Evolutionary conservation across 2,797 vertebrate genomes (phyloP), one percentile per base, ranked within the genome.

Genomic region (Diplodus puntazzo): DNA sequence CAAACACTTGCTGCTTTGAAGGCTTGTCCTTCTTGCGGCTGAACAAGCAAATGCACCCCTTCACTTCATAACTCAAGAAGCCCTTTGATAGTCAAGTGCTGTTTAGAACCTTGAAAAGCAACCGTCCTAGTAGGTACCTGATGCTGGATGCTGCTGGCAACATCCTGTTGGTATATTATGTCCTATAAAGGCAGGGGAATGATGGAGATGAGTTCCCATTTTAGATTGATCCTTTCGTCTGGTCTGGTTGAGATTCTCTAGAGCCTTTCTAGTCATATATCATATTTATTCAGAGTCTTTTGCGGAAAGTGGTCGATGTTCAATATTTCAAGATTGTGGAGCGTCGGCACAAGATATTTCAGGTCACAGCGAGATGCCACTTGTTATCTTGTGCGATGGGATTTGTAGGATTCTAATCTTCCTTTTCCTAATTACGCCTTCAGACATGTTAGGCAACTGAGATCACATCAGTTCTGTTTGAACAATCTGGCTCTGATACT

Each of bases 381-480:
- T 53, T 46, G 20, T 46, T 50, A 53, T 52, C 60, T 73, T 9
- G 6, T 17, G 7, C 20, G 7, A 49, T 49, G 50, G 23, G 21
- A 9, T 60, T 65, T 43, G 16, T 16, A 4, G 49, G 45, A 52
- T 65, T 69, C 1, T 34, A 50, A 60, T 71, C 62, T 27, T 60
- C 25, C 18, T 70, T 21, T 10, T 39, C 7, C n/a, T 79, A 55
- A 75, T 65, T 61, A 50, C 55, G 18, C 42, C 12, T 70, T 34
- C 17, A 30, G 18, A 43, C 16, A 58, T 73, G 58, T 58, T 54
- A 39, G n/a, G 42, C 45, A 70, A 70, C 49, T 48, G 55, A 54
- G 42, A 70, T 60, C 17, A 25, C 57, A 80, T 69, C n/a, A 57
- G 23, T 55, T 25, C 13, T 45, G 27, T 73, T 53, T 59, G 18